These are phyloP conservation scores for Hemitrygon akajei DNA, from an alignment of 2,797 vertebrate genomes.

Conservation along the genomic window DNA sequence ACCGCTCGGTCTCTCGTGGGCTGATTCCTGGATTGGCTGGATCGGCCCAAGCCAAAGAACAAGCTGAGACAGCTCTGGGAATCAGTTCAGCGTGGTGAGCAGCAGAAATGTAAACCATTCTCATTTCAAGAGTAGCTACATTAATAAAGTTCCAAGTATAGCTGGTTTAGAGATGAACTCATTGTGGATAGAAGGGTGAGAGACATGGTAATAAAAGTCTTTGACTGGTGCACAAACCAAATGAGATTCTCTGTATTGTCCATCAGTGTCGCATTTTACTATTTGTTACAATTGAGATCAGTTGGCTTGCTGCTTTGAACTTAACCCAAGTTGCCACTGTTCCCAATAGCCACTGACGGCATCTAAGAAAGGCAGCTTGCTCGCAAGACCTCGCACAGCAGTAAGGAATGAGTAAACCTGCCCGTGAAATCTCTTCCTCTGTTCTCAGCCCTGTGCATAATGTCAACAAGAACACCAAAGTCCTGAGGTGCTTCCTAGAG, in stretches of 20 bases:
- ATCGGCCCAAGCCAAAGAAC: neutral
- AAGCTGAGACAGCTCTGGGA: neutral
- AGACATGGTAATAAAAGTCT: neutral
- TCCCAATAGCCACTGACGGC: neutral
- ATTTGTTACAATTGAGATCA: neutral
- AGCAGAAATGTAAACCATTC: neutral
- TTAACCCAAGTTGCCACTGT: neutral
- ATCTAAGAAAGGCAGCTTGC: neutral
- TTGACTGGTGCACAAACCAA: neutral
- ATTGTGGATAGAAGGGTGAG: neutral
- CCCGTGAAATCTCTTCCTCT: neutral
- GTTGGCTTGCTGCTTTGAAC: neutral
- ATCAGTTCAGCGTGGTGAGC: neutral
- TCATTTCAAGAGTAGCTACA: neutral
- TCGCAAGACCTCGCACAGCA: neutral
- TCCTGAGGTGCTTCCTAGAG: too few relatives aligned
- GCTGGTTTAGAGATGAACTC: neutral
- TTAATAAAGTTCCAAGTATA: neutral
- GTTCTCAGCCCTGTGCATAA: neutral
- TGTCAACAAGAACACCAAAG: neutral
- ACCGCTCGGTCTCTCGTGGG: neutral
- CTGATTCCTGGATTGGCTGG: too few relatives aligned
- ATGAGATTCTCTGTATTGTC: neutral
- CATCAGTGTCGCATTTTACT: neutral
- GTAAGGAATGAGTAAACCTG: neutral